A percentile compares a stretch with the other conserved stretches of the same genome.
Evolutionary conservation across 2,797 vertebrate genomes (phyloP).

Genomic region (Enteromius radiatus): DNA sequence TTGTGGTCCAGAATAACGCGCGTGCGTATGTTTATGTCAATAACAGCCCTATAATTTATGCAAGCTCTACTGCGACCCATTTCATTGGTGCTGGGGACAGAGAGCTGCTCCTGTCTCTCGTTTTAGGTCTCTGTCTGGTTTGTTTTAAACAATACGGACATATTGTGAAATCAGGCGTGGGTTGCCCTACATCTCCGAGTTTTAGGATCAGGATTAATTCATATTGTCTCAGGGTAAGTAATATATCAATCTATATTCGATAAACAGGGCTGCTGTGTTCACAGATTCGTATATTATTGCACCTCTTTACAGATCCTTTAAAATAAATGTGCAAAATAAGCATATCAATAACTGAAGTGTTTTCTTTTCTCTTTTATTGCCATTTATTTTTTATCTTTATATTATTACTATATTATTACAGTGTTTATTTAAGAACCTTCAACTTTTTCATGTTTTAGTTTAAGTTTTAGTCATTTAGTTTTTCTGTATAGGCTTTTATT

Average conservation of each 20-base stretch:
- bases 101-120: background rate
- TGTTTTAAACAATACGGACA: background rate
- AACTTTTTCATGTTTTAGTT: background rate
- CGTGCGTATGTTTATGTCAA: background rate
- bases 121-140: background rate
- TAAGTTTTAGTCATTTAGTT: background rate
- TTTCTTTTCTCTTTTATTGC: background rate
- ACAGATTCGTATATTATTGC: background rate
- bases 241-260: background rate
- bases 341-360: background rate
- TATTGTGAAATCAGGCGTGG: background rate
- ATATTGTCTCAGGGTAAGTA: conserved; percentile 12
- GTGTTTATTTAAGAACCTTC: too few species aligned
- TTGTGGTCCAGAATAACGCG: background rate
- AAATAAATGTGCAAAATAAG: background rate
- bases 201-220: background rate
- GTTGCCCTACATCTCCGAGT: background rate
- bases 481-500: too few species aligned
- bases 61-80: background rate
- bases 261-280: background rate
- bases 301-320: background rate
- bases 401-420: background rate
- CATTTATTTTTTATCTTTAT: too few species aligned
- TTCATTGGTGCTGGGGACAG: background rate
- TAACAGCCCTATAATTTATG: background rate